Percentiles rank a stretch among this genome's conserved stretches.
These are phyloP conservation scores for Tyrannus savana DNA, from an alignment of 2,113 vertebrate genomes.

Conservation along the genomic window DNA sequence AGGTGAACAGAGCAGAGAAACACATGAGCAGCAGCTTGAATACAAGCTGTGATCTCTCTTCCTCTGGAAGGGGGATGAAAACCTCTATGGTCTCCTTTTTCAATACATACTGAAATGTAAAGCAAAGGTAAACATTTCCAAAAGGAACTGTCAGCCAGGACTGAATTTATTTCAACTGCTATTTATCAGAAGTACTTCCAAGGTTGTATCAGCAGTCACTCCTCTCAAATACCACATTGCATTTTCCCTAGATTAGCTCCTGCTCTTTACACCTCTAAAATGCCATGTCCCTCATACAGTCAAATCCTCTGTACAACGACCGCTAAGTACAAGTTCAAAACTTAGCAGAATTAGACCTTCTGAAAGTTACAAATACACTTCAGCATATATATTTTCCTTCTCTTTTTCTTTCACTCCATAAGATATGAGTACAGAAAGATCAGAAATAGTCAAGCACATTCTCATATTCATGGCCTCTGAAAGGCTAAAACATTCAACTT, in stretches of 20 bases:
- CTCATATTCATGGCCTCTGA: not conserved
- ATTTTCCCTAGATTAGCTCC: not conserved
- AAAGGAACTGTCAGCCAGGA: slow-evolving; percentile 6
- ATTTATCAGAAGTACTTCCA: slow-evolving; percentile 30
- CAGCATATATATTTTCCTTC: not conserved
- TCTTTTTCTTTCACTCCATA: not conserved
- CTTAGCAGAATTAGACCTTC: not conserved
- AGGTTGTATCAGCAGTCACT: not conserved
- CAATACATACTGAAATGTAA: slow-evolving; percentile 26
- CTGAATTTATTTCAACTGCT: slow-evolving; percentile 1
- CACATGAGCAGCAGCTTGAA: not conserved
- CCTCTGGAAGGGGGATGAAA: not conserved
- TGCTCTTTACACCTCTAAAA: not conserved
- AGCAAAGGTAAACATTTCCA: slow-evolving; percentile 31
- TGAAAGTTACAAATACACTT: not conserved
- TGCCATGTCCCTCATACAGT: accelerated
- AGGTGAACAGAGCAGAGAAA: not conserved
- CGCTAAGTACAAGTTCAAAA: not conserved
- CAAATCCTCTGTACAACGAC: not conserved
- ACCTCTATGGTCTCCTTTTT: not conserved
- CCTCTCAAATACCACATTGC: not conserved
- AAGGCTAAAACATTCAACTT: not conserved
- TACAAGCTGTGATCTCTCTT: not conserved
- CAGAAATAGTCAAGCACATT: not conserved
- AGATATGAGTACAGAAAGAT: not conserved